Evolutionary conservation across 2,797 vertebrate species (phyloP), one percentile per base, ranked within the genome.

Genomic region (Melanotaenia pygmaea): DNA sequence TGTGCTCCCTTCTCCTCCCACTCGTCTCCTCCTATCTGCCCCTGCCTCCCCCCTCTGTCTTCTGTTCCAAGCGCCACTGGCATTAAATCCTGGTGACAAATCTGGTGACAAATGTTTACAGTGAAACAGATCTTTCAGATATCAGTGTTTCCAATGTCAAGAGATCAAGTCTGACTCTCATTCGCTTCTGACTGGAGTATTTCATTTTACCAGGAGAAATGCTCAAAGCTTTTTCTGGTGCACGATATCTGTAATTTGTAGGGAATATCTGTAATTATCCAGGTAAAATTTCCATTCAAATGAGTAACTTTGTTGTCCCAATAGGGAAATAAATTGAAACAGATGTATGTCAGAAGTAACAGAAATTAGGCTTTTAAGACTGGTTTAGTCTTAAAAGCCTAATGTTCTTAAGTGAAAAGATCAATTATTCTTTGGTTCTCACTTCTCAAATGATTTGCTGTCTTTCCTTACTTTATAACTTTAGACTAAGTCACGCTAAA

Each of bases 51-150:
- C 24, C 47, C 51, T 37, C 59, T 16, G 2, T 65, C 56, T 77
- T 50, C 67, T 70, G 60, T 64, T 73, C 74, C 77, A 70, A 63
- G 68, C 24, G 1, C 56, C 2, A 3, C 76, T 87, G 77, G 79
- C 83, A 60, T 83, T 80, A 81, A 76, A 83, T 84, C 63, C 69
- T n/a, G 32, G 77, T 88, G 76, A 83, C 81, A 77, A 80, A 79
- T 82, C 71, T 84, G 80, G 76, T 84, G 84, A 83, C 87, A 84
- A 89, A 89, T 88, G 84, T 88, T 89, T 84, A 84, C 84, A 85
- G 68, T 82, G 67, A 79, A 76, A 57, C 77, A 73, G 71, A 79
- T 75, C 76, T 86, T 58, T 28, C 67, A 50, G 69, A 82, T 76
- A 64, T 34, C 77, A 59, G 43, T n/a, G 13, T 61, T 76, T 78